phyloP scores from a whole-genome alignment of 2,797 vertebrate species.

The Cossypha dichroa region DNA sequence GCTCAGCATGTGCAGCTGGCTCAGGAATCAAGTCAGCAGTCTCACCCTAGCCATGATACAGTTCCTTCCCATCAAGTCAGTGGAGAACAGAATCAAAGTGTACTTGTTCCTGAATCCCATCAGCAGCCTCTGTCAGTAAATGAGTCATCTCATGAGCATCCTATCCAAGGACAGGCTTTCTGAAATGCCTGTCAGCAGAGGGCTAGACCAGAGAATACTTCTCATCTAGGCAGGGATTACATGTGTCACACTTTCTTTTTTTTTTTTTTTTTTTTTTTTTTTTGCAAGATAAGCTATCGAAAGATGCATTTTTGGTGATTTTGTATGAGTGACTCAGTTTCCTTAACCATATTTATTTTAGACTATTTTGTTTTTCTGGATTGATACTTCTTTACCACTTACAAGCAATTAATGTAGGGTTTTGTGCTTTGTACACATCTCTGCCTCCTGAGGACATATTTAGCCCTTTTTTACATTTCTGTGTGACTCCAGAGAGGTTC shows the following conservation, averaged over 20 bases:
- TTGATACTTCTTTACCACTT: neutral
- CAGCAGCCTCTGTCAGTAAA: slow-evolving; percentile 79
- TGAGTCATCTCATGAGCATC: slow-evolving; percentile 76
- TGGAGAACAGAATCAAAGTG: slow-evolving; percentile 78
- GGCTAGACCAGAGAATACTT: neutral
- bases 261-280: neutral
- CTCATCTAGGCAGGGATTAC: neutral
- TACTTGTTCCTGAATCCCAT: slow-evolving; percentile 73
- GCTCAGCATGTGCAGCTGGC: slow-evolving; percentile 78
- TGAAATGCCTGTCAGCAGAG: slow-evolving; percentile 69
- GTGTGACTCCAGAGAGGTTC: neutral
- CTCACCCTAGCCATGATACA: slow-evolving; percentile 64
- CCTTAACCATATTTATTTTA: slow-evolving; percentile 20
- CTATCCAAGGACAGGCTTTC: slow-evolving; percentile 82
- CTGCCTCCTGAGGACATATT: neutral
- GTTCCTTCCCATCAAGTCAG: slow-evolving; percentile 66
- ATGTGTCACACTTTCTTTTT: rapidly evolving
- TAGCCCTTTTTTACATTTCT: neutral
- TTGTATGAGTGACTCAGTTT: neutral
- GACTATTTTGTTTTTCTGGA: neutral
- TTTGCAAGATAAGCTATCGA: neutral
- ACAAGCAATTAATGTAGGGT: neutral
- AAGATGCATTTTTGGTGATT: neutral
- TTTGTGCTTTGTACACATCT: neutral
- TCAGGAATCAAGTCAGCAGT: slow-evolving; percentile 68